Evolutionary conservation across 1,140 invertebrate genomes (phyloP), one percentile per base, ranked within the genome.

Genomic region (Oedothorax gibbosus): DNA sequence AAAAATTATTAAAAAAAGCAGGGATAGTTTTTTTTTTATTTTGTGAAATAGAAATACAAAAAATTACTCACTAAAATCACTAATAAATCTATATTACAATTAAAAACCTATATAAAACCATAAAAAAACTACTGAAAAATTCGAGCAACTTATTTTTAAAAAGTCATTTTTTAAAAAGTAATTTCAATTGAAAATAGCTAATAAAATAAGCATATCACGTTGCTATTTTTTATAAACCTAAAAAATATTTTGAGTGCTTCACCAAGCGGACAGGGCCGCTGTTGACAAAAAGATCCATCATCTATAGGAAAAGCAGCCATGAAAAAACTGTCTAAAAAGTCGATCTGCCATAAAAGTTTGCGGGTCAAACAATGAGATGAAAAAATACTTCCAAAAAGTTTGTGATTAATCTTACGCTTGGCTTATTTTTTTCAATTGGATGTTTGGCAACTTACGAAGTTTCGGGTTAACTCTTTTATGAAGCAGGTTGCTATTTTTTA

Each of bases 261-360:
- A 35, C 35, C 35, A 35, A 35, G 35, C 69, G 54, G 50, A 54
- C 50, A 71, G 50, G 50, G 15, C 72, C 20, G 20, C 75, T 51
- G 57, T 77, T 77, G 75, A 77, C 75, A 54, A 77, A 77, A 77
- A 51, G 75, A 77, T 77, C 75, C 62, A 77, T 77, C 75, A 77
- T 53, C 60, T 54, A 21, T 12, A 65, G 35, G 51, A 77, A 75
- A 49, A 75, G 20, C 8, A 75, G 35, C n/a, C 65, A n/a, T 60
- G 18, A 49, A 75, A 73, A 75, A 60, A 49, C 15, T 57, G 53
- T 56, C 56, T 62, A 77, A 64, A 62, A 77, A 77, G 9, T 51
- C 50, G 7, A 77, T 49, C 75, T 77, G 60, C 75, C 60, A 77
- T 77, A 77, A 68, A 68, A 77, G 49, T 77, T 62, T 77, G 75